Conservation (phyloP, 2,888 invertebrate genomes). For the Scelioninae gen. 1 region DNA sequence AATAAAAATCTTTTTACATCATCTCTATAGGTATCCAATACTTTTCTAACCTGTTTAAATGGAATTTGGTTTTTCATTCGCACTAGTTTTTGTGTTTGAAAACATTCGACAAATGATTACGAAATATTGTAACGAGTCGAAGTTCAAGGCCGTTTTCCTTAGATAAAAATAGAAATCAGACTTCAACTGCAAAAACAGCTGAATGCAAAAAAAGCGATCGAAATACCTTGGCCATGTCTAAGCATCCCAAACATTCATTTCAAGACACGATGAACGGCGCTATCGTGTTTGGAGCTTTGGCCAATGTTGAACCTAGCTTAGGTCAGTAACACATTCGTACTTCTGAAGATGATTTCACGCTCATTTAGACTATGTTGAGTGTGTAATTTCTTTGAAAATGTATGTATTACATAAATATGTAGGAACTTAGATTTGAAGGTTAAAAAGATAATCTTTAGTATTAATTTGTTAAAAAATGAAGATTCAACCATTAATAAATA, state of each 20-base stretch:
- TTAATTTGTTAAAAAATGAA: too few relatives aligned
- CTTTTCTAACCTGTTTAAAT: too few relatives aligned
- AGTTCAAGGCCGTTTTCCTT: slow-evolving; percentile 57
- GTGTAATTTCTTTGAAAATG: too few relatives aligned
- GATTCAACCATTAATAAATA: too few relatives aligned
- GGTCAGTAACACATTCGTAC: slow-evolving; percentile 31
- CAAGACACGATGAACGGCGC: slow-evolving; percentile 4
- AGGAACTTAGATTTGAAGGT: too few relatives aligned
- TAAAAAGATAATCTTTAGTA: too few relatives aligned
- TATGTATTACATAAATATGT: too few relatives aligned
- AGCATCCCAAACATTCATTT: slow-evolving; percentile 52
- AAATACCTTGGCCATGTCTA: slow-evolving; percentile 56
- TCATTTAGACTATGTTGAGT: too few relatives aligned
- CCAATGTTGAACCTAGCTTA: slow-evolving; percentile 12
- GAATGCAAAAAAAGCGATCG: slow-evolving; percentile 36
- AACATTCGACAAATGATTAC: background rate
- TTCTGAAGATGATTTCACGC: too few relatives aligned
- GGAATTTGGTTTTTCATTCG: too few relatives aligned
- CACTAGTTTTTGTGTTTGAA: background rate
- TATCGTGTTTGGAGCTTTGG: slow-evolving; percentile 3
- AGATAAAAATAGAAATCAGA: slow-evolving; percentile 45
- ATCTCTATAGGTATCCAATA: too few relatives aligned
- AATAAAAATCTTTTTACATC: too few relatives aligned
- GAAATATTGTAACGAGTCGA: background rate
- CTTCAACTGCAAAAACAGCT: background rate